Percentiles rank a stretch among this genome's conserved stretches.
Evolutionary conservation across 2,113 vertebrate genomes (phyloP).

Genomic region (Manacus vitellinus): DNA sequence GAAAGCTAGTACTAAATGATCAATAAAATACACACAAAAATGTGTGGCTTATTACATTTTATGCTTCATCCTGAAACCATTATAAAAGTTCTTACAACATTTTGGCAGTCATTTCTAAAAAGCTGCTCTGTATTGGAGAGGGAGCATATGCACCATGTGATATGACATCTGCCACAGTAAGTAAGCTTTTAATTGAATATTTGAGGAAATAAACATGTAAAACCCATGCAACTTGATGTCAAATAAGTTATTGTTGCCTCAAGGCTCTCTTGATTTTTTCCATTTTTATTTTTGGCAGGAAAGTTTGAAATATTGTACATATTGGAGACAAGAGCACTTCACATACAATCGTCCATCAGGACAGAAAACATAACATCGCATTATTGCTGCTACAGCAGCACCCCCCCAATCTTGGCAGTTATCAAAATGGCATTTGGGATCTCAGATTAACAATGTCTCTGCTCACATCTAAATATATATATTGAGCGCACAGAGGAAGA

Average conservation of each 20-base stretch:
- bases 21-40: constrained; percentile 10
- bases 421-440: constrained; percentile 41
- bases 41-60: constrained; percentile 53
- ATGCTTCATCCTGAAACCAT: constrained; percentile 65
- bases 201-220: constrained; percentile 78
- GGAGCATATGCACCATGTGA: constrained; percentile 79
- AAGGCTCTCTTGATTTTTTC: constrained; percentile 35
- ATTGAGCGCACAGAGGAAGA: neutral
- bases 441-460: constrained; percentile 53
- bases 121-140: constrained; percentile 74
- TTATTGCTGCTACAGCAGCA: constrained; percentile 44
- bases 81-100: constrained; percentile 67
- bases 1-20: constrained; percentile 37
- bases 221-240: constrained; percentile 65
- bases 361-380: constrained; percentile 37
- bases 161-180: constrained; percentile 77
- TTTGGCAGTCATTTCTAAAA: constrained; percentile 70
- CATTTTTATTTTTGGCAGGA: constrained; percentile 58
- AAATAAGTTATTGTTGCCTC: constrained; percentile 54
- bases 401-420: constrained; percentile 7
- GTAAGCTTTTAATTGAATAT: constrained; percentile 77
- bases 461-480: constrained; percentile 50
- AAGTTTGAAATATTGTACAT: constrained; percentile 49
- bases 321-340: constrained; percentile 52
- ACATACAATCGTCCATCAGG: constrained; percentile 44